Base-by-base conservation (phyloP, 1,140 invertebrate genomes). In the Leptopilina clavipes region DNA sequence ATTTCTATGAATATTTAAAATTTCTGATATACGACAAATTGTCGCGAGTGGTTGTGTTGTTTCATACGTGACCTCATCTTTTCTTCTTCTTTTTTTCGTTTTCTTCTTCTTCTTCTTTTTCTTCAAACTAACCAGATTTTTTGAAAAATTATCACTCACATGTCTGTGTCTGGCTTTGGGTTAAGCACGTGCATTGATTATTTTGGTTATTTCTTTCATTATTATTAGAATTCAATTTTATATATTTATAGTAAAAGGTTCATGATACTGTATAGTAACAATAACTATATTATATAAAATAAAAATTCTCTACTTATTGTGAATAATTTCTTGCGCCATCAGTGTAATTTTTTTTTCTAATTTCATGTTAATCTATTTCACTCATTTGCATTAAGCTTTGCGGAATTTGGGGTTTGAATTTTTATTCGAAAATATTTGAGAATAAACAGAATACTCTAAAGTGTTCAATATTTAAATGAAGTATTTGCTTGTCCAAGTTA, bases 1-100 rank as follows among this genome's bases (percentile, higher is more conserved):
- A 85, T 80, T 77, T 72, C 22, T 76, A 78, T 84, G 82, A 86
- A 84, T 86, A 82, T 81, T 82, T 83, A 84, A 79, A 81, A 73
- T 77, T 65, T n/a, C 71, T 54, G 72, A 59, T 31, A 31, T 31
- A 72, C 19, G 74, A 75, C 52, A 76, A 76, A 76, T 48, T 74
- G 65, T 77, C n/a, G 37, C 79, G 75, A 75, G 74, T 81, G 77
- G 74, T 70, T 77, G 77, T 72, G 77, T 75, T 81, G 70, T 81
- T 76, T 31, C 22, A 31, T 59, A 59, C 73, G 77, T 77, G 76
- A 78, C 72, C 75, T 78, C 22, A 31, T 25, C 52, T 75, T 75
- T 52, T 76, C 76, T 76, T 81, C 76, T 73, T 77, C 76, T 45
- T n/a, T 79, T 74, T 71, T 76, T 76, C 44, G 78, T 77, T 73